Conservation (phyloP, 2,113 vertebrate genomes). For the Castor canadensis region DNA sequence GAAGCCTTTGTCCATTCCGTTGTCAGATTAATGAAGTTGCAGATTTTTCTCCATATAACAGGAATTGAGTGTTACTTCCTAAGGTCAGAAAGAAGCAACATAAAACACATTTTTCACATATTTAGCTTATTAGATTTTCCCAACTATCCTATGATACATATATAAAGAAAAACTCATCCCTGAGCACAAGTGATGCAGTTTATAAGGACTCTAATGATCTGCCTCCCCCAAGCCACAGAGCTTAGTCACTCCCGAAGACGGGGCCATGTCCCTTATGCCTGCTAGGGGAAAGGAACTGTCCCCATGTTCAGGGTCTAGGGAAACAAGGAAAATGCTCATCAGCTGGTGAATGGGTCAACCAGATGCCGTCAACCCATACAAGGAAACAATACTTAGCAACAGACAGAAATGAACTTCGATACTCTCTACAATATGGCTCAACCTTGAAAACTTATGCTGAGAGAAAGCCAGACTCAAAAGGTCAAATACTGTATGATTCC, state of each 20-base stretch:
- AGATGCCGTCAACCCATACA: no score
- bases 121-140: conserved; percentile 37
- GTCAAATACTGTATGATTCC: background rate
- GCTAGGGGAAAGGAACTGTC: background rate
- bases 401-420: accelerated
- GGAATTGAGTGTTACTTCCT: conserved; percentile 51
- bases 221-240: background rate
- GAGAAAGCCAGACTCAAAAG: background rate
- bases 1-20: background rate
- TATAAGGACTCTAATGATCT: background rate
- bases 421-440: accelerated
- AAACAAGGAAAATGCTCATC: background rate
- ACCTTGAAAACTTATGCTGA: accelerated
- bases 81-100: conserved; percentile 24
- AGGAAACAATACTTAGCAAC: accelerated
- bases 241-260: background rate
- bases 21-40: background rate
- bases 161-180: background rate
- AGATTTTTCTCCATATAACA: conserved; percentile 10
- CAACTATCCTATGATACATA: background rate
- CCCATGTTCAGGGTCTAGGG: accelerated
- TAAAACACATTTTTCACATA: conserved; percentile 60
- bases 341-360: background rate
- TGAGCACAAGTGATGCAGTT: background rate
- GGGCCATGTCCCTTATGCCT: background rate